These are phyloP conservation scores for Palloptera scutellata DNA, from an alignment of 2,888 invertebrate genomes.

Conservation along the genomic window DNA sequence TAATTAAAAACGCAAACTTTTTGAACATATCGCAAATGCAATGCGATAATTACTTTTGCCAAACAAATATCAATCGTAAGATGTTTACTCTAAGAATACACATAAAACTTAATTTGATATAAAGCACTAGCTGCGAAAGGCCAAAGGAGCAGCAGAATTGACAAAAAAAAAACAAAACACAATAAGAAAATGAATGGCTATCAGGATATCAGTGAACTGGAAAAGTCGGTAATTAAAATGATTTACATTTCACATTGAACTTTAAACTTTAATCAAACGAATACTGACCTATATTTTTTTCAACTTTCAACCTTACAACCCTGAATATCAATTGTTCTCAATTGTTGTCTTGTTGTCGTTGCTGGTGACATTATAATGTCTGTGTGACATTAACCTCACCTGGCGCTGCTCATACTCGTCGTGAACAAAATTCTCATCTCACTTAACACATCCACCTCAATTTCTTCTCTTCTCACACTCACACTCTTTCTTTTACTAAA, in stretches of 20 bases:
- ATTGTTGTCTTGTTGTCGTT: constrained; percentile 15
- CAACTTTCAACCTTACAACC: constrained; percentile 31
- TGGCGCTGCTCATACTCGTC: background rate
- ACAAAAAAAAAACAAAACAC: background rate
- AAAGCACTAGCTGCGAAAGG: background rate
- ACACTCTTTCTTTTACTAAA: constrained; percentile 49
- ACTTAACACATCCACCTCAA: background rate
- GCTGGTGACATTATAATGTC: too few relatives aligned
- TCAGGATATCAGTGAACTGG: constrained; percentile 57
- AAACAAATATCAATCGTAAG: too few relatives aligned
- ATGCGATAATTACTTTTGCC: too few relatives aligned
- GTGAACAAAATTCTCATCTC: background rate
- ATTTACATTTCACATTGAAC: constrained; percentile 1
- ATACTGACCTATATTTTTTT: constrained; percentile 38
- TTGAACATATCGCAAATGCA: too few relatives aligned
- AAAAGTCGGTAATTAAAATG: constrained; percentile 54
- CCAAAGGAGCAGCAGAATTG: background rate
- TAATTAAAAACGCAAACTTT: too few relatives aligned
- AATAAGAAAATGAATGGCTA: constrained; percentile 37
- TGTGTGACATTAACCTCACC: background rate
- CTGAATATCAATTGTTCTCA: constrained; percentile 14
- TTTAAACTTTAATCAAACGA: constrained; percentile 13
- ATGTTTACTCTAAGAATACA: too few relatives aligned
- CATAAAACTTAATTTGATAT: too few relatives aligned
- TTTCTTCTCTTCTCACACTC: background rate